A percentile compares a stretch with the other conserved stretches of the same genome.
These are phyloP conservation scores for Dynastes hyllus DNA, from an alignment of 2,888 invertebrate genomes.

Conservation along the genomic window DNA sequence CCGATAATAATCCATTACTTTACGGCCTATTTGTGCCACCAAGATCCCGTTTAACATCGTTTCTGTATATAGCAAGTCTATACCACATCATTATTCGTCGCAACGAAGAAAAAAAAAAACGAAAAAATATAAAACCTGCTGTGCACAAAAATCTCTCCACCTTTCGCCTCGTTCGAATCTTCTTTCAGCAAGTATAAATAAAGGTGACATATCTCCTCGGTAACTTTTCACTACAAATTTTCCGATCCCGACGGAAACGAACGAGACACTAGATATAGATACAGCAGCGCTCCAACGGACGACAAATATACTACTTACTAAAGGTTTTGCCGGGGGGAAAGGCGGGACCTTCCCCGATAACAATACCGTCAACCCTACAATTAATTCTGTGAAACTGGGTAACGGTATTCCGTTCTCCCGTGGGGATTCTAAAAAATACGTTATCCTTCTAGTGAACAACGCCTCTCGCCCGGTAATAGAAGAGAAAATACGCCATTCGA, in stretches of 20 bases:
- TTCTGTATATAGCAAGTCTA: background rate
- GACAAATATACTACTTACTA: constrained; percentile 17
- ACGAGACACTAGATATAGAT: constrained; percentile 9
- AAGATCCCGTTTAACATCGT: constrained; percentile 26
- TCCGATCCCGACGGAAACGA: constrained; percentile 19
- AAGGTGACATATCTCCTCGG: constrained; percentile 1
- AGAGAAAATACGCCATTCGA: constrained; percentile 27
- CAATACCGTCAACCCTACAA: constrained; percentile 45
- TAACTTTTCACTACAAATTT: constrained; percentile 45
- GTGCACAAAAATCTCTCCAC: background rate
- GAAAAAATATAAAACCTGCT: no score
- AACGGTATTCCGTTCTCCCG: constrained; percentile 29
- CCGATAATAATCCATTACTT: constrained; percentile 46
- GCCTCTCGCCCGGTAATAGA: constrained; percentile 8
- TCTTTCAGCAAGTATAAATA: constrained; percentile 28
- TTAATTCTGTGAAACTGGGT: constrained; percentile 42
- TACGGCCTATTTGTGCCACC: constrained; percentile 37
- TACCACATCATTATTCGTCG: background rate
- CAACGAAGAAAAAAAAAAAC: background rate
- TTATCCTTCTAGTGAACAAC: constrained; percentile 30
- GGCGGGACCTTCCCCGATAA: constrained; percentile 5
- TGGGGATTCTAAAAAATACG: constrained; percentile 40
- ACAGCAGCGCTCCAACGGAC: background rate
- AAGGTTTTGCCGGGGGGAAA: constrained; percentile 22
- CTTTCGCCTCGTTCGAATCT: background rate